Percentiles rank a stretch among this genome's conserved stretches.
These are phyloP conservation scores for Hepsetus odoe DNA, from an alignment of 2,113 vertebrate species.

Conservation along the genomic window DNA sequence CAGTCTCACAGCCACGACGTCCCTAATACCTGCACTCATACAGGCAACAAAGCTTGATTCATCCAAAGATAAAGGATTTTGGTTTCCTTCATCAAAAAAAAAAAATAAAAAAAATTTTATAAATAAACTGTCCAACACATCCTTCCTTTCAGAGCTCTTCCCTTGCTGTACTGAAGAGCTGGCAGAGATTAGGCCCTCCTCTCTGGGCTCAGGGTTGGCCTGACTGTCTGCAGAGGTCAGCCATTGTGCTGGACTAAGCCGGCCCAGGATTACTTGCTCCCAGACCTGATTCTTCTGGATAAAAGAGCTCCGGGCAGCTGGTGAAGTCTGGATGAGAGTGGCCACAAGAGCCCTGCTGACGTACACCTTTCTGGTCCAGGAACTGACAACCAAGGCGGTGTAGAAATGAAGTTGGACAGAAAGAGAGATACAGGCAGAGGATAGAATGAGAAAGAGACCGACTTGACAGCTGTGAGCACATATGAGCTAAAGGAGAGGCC, in stretches of 20 bases:
- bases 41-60: too few species aligned
- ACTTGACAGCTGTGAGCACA: constrained; percentile 38
- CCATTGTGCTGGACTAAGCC: constrained; percentile 53
- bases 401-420: neutral
- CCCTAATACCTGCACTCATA: neutral
- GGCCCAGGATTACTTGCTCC: constrained; percentile 41
- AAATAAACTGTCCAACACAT: constrained; percentile 24
- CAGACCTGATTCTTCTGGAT: constrained; percentile 36
- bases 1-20: neutral
- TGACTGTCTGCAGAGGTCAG: constrained; percentile 55
- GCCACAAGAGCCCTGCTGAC: neutral
- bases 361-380: neutral
- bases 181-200: constrained; percentile 39
- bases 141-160: constrained; percentile 29
- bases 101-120: too few species aligned
- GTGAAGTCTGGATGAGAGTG: neutral
- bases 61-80: too few species aligned
- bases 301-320: constrained; percentile 13
- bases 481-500: constrained; percentile 30
- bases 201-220: constrained; percentile 34
- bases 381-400: neutral
- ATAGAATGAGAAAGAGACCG: neutral
- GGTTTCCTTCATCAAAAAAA: constrained; percentile 26
- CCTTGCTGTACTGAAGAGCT: neutral
- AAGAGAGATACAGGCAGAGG: neutral